These are phyloP conservation scores for Brienomyrus brachyistius DNA, from an alignment of 2,113 vertebrate genomes.

Conservation along the genomic window DNA sequence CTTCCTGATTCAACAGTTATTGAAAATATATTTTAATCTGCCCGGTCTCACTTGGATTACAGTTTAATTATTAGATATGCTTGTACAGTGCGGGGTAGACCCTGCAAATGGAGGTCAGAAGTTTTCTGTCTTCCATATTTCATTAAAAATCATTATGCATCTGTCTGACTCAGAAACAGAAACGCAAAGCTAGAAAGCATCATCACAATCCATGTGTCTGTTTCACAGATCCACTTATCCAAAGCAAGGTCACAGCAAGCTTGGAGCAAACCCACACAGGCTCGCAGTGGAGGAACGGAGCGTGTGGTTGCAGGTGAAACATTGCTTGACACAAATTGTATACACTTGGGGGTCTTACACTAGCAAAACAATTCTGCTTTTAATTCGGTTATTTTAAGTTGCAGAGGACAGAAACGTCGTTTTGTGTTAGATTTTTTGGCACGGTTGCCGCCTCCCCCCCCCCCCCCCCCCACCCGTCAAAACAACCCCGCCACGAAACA, in stretches of 20 bases:
- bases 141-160: not conserved
- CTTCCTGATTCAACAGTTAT: not conserved
- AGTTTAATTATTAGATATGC: not conserved
- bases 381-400: not conserved
- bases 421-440: not conserved
- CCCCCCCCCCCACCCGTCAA: not conserved
- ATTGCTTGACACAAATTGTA: not conserved
- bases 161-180: not conserved
- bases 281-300: not conserved
- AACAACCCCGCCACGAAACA: not conserved
- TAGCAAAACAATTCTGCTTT: not conserved
- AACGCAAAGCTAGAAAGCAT: not conserved
- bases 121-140: not conserved
- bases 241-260: slow-evolving; percentile 1
- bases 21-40: not conserved
- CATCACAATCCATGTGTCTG: not conserved
- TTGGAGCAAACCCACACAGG: not conserved
- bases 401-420: not conserved
- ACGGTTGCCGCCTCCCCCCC: not conserved
- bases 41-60: not conserved
- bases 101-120: not conserved
- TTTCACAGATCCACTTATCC: not conserved
- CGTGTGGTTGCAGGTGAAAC: not conserved
- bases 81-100: not conserved
- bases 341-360: not conserved